phyloP scores from a whole-genome alignment of 1,140 invertebrate genomes.

The Cherax destructor region DNA sequence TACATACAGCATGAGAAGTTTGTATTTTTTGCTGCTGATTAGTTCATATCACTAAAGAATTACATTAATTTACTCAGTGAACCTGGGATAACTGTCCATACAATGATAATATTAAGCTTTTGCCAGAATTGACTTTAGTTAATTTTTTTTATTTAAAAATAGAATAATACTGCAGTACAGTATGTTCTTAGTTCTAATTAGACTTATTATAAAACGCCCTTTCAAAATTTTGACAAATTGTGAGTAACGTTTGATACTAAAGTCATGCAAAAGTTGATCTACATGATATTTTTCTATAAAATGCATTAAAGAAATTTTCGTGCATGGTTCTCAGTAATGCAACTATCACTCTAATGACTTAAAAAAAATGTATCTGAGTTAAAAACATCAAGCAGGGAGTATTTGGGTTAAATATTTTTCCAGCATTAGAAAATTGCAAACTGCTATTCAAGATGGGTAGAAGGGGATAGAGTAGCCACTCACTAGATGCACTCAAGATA shows the following conservation, averaged over 20 bases:
- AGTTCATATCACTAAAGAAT: neutral
- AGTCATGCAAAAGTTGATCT: conserved; percentile 25
- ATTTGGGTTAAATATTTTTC: conserved; percentile 8
- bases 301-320: conserved; percentile 18
- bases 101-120: neutral
- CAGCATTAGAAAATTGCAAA: conserved; percentile 1
- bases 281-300: conserved; percentile 12
- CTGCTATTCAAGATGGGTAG: conserved; percentile 4
- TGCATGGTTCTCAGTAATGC: conserved; percentile 20
- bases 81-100: neutral
- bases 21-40: neutral
- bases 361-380: conserved; percentile 18
- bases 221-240: neutral
- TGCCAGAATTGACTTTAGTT: neutral
- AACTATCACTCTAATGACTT: neutral
- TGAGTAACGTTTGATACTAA: neutral
- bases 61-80: neutral
- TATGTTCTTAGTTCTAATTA: neutral
- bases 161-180: neutral
- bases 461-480: conserved; percentile 36
- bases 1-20: neutral
- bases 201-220: neutral
- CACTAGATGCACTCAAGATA: neutral
- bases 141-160: too few species aligned
- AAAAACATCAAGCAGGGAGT: conserved; percentile 12